These are phyloP conservation scores for Ptychochromis oligacanthus DNA, from an alignment of 2,113 vertebrate genomes.

Conservation along the genomic window DNA sequence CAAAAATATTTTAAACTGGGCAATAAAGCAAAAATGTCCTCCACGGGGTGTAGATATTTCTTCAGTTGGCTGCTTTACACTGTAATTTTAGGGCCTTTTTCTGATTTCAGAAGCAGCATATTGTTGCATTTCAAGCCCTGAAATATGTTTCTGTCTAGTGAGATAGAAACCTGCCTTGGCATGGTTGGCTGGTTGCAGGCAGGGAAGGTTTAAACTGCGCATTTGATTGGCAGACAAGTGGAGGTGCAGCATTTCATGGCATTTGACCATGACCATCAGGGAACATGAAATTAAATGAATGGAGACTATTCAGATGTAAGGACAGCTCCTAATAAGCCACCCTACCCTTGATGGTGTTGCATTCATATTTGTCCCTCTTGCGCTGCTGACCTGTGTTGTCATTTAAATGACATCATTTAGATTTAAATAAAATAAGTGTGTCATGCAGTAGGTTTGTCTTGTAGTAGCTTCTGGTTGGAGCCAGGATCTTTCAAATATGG, in stretches of 20 bases:
- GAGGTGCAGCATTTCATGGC: background rate
- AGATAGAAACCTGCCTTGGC: background rate
- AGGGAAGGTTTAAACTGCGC: background rate
- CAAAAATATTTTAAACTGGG: background rate
- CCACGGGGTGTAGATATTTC: background rate
- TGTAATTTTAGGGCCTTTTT: background rate
- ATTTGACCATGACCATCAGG: background rate
- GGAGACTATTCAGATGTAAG: background rate
- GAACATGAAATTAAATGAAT: background rate
- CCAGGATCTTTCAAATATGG: background rate
- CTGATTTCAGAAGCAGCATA: background rate
- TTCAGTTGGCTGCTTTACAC: too few relatives aligned
- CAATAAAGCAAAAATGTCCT: background rate
- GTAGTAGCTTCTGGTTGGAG: background rate
- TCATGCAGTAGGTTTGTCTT: background rate
- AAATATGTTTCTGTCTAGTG: background rate
- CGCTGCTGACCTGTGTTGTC: background rate
- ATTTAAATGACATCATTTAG: background rate
- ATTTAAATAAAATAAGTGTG: background rate
- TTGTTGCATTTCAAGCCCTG: background rate
- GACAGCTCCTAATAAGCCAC: background rate
- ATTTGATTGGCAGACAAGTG: background rate
- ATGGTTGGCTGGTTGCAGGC: background rate
- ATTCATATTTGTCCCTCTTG: background rate
- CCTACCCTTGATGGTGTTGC: background rate